A percentile compares a stretch with the other conserved stretches of the same genome.
These are phyloP conservation scores for Poeciliopsis retropinna DNA, from an alignment of 2,113 vertebrate species.

Conservation along the genomic window DNA sequence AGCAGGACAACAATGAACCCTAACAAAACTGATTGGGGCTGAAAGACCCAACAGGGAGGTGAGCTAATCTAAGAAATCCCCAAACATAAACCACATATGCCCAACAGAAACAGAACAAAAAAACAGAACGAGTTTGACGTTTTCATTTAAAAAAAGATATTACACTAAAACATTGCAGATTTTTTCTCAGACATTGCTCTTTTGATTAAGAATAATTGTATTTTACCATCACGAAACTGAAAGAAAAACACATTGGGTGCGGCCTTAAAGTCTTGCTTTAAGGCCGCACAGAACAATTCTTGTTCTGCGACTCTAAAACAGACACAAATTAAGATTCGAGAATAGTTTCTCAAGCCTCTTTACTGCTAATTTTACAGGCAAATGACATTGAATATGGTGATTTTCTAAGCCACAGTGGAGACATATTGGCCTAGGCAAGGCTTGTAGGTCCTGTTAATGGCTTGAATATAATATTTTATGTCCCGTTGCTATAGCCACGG, in stretches of 20 bases:
- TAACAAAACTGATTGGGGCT: conserved; percentile 52
- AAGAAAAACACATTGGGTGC: no score
- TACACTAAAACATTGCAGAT: not conserved
- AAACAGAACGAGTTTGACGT: not conserved
- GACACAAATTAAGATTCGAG: conserved; percentile 50
- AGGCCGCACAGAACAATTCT: no score
- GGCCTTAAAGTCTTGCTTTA: conserved; percentile 36
- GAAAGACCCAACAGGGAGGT: conserved; percentile 45
- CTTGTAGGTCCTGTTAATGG: conserved; percentile 74
- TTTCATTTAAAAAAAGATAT: not conserved
- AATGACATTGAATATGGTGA: conserved; percentile 66
- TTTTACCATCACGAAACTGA: no score
- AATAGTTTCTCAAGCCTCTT: conserved; percentile 57
- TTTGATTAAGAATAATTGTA: not conserved
- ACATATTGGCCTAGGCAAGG: conserved; percentile 72
- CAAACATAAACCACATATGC: conserved; percentile 37
- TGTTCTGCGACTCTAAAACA: conserved; percentile 47
- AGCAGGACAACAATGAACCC: conserved; percentile 46
- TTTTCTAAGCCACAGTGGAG: conserved; percentile 70
- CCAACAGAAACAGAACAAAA: conserved; percentile 9
- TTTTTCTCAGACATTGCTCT: not conserved
- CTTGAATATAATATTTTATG: conserved; percentile 78
- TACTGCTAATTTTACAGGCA: conserved; percentile 68
- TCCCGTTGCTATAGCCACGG: conserved; percentile 75
- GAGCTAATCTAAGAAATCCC: conserved; percentile 58